Evolutionary conservation across 92 coral and sea anemone genomes (phyloP).

Genomic region (Parazoanthus darwini): DNA sequence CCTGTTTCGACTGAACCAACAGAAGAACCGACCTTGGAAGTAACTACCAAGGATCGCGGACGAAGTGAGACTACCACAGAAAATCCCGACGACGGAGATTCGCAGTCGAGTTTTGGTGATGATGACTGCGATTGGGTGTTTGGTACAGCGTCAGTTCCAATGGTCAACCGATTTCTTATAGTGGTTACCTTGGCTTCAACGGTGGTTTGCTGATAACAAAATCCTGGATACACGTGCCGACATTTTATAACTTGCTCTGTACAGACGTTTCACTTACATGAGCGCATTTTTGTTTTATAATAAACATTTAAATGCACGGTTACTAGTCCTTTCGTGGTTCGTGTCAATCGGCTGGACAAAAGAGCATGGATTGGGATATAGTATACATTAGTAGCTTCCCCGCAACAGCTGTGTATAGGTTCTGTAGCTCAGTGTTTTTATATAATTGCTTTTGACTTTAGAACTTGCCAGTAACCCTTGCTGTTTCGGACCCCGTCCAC

Average conservation of each 20-base stretch:
- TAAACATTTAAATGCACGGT: too few relatives aligned
- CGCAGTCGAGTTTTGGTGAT: slow-evolving; percentile 16
- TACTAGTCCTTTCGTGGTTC: background rate
- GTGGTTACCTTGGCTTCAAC: background rate
- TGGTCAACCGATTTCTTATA: background rate
- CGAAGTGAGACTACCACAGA: background rate
- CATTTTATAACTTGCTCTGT: background rate
- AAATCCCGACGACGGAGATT: background rate
- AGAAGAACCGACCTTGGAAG: background rate
- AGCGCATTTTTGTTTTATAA: too few relatives aligned
- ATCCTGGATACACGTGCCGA: background rate
- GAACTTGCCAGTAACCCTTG: too few relatives aligned
- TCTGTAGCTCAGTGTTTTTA: too few relatives aligned
- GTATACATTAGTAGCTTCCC: too few relatives aligned
- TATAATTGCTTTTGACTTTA: too few relatives aligned
- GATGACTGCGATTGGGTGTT: slow-evolving; percentile 26
- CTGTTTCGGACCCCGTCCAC: too few relatives aligned
- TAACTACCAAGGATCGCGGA: too few relatives aligned
- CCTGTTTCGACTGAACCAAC: background rate
- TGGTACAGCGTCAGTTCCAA: background rate
- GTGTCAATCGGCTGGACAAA: background rate
- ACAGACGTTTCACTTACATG: background rate
- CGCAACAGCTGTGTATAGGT: too few relatives aligned
- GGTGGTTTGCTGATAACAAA: background rate
- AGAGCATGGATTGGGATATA: background rate